Evolutionary conservation across 1,140 invertebrate species (phyloP), one percentile per base, ranked within the genome.

Genomic region (Nylanderia fulva): DNA sequence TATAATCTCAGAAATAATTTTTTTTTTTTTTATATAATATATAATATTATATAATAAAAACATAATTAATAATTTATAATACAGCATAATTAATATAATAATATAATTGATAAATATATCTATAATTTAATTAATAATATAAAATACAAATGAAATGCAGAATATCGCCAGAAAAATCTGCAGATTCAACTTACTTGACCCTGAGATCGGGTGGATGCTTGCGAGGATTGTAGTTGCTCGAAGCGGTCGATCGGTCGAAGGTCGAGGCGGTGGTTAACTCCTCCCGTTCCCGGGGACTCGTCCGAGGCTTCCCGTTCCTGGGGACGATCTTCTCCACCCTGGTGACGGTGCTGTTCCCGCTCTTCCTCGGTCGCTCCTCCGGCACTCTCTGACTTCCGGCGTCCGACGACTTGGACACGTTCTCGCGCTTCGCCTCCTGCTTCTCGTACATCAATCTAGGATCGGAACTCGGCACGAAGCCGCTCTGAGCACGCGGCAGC

Each of bases 391-490:
- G 48, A 18, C 61, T 91, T n/a, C n/a, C 1, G 66, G 48, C n/a
- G 21, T 83, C 88, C 66, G 77, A 77, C 54, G 54, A 21, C 7
- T 8, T 63, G 8, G 48, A 27, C 0, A 33, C 63, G 13, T 82
- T 80, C 18, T 87, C 86, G 3, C 88, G 86, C 18, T 82, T 91
- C 15, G 54, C 15, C 8, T 85, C n/a, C 6, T 85, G 85, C 48
- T 36, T 89, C 9, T 86, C 76, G 5, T 82, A 75, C 15, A 56
- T 75, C 2, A 92, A 66, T 61, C 91, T 86, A n/a, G 96, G 96
- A 94, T 96, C 95, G 56, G 92, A 86, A 54, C 97, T 97, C 0
- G 97, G 97, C 75, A 95, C 95, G 86, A 98, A 98, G 18, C 97
- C 97, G 15, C 96, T 96, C 82, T 96, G 94, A 56, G 95, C 95